Evolutionary conservation across 2,888 invertebrate genomes (phyloP), one percentile per base, ranked within the genome.

Genomic region (Sipunculus nudus): DNA sequence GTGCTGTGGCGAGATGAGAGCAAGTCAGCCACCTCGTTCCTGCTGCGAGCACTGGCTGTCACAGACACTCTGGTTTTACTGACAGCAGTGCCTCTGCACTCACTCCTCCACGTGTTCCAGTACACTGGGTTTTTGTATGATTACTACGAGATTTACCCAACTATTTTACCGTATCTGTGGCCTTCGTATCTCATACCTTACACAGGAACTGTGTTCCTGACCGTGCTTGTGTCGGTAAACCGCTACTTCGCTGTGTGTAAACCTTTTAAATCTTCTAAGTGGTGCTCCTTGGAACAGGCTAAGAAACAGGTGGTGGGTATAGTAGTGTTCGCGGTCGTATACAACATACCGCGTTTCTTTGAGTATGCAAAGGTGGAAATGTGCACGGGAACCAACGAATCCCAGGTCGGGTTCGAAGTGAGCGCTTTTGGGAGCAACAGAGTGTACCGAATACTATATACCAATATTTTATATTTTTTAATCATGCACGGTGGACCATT

Each of bases 291-390:
- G 21, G 32, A 26, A 21, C 47, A 61, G 2, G 57, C 64, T 23
- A 53, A 52, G 25, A 48, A 40, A n/a, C 63, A 67, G 23, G 68
- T 72, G 29, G n/a, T 59, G 19, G 57, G 38, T 43, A 52, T 72
- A 2, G 59, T 58, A 23, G n/a, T 67, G 16, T 68, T 72, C 50
- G 40, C 72, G 28, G 52, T 72, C 3, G 31, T 68, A 43, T 72
- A 73, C 60, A 72, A 72, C 64, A 72, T 72, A 8, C 72, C 72
- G 13, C 56, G 71, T 10, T 72, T 72, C 57, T 70, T 72, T 43
- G 72, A 73, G 47, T 72, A 67, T 50, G 53, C 64, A 26, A 57
- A 56, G 39, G 59, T 65, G 25, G 53, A 54, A 28, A 40, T 45
- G 19, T 52, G 68, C 54, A 50, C 52, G 25, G 65, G 35, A 8